Evolutionary conservation across 1,140 invertebrate species (phyloP), one percentile per base, ranked within the genome.

Genomic region (Dendrolimus punctatus): DNA sequence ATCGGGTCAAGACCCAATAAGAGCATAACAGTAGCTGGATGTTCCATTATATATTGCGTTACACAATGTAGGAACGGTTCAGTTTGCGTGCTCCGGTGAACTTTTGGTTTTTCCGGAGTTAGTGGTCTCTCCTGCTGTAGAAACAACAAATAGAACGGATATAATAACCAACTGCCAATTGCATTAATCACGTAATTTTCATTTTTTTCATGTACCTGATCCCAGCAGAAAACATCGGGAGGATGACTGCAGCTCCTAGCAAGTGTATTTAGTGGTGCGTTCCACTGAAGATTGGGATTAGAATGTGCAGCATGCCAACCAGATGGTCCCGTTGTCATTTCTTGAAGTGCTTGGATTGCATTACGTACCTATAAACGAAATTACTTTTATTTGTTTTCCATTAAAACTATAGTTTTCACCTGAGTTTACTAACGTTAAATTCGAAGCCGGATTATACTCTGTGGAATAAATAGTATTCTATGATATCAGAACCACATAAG

Each of bases 301-400:
- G 92, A 93, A 68, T 92, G 91, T 2, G 91, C 91, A 5, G 92
- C 90, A 52, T 89, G 88, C 73, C 89, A 89, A 58, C 68, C 90
- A 65, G 66, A 89, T 0, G 80, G 90, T n/a, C 91, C 92, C 23
- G 23, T 23, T 46, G 90, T 91, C 89, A 95, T 91, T 76, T 94
- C 93, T 79, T 95, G 94, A 36, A 95, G 83, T 2, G 93, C 93
- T 73, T 94, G 93, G 57, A 95, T 94, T 4, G 94, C 94, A 69
- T 94, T 93, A 42, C 93, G 88, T 39, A 94, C 92, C 92, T 94
- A 6, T 7, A 37, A 46, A 23, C 6, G 38, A 36, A 46, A 37
- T 46, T 46, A 36, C 23, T 23, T 23, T 23, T 23, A 23, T 23
- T 23, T 23, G 23, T 23, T 23, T 23, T 23, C 23, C 23, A 1